Evolutionary conservation across 92 coral and sea anemone species (phyloP).

Genomic region (Bergia puertoricense): DNA sequence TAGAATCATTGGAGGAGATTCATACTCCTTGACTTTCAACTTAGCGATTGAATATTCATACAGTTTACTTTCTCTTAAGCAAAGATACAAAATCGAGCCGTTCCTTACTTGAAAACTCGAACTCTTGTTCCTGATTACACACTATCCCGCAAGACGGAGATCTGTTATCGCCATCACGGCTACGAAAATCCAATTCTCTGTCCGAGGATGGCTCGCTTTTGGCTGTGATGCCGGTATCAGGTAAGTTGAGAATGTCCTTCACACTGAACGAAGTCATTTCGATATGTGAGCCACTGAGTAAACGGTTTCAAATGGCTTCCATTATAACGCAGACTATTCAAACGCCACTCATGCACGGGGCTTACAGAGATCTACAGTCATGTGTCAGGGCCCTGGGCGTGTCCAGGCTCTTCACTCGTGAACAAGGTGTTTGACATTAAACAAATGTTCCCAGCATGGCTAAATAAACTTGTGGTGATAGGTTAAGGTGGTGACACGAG

Average conservation of each 20-base stretch:
- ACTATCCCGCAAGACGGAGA: slow-evolving; percentile 80
- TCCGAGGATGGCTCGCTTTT: slow-evolving; percentile 78
- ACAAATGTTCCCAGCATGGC: slow-evolving; percentile 92
- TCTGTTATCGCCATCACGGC: slow-evolving; percentile 77
- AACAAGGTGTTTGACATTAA: slow-evolving; percentile 97
- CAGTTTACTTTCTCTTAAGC: slow-evolving; percentile 75
- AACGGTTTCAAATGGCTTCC: slow-evolving; percentile 82
- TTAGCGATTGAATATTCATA: slow-evolving; percentile 30
- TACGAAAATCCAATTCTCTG: slow-evolving; percentile 67
- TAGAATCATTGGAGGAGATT: slow-evolving; percentile 8
- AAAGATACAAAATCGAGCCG: slow-evolving; percentile 89
- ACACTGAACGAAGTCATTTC: slow-evolving; percentile 96
- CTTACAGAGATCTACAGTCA: slow-evolving; percentile 66
- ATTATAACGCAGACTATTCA: slow-evolving; percentile 67
- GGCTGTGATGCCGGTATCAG: slow-evolving; percentile 70
- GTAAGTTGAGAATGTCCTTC: slow-evolving; percentile 92
- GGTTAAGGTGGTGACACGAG: slow-evolving; percentile 95
- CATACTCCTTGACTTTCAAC: slow-evolving; percentile 19
- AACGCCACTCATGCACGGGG: slow-evolving; percentile 81
- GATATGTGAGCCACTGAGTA: slow-evolving; percentile 59
- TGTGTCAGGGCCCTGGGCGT: slow-evolving; percentile 86
- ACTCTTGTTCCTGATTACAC: slow-evolving; percentile 83
- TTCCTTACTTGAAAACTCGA: slow-evolving; percentile 85
- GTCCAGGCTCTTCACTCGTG: slow-evolving; percentile 91
- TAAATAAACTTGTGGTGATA: slow-evolving; percentile 95